phyloP scores from a whole-genome alignment of 2,888 invertebrate genomes.

The Pachymerium ferrugineum region DNA sequence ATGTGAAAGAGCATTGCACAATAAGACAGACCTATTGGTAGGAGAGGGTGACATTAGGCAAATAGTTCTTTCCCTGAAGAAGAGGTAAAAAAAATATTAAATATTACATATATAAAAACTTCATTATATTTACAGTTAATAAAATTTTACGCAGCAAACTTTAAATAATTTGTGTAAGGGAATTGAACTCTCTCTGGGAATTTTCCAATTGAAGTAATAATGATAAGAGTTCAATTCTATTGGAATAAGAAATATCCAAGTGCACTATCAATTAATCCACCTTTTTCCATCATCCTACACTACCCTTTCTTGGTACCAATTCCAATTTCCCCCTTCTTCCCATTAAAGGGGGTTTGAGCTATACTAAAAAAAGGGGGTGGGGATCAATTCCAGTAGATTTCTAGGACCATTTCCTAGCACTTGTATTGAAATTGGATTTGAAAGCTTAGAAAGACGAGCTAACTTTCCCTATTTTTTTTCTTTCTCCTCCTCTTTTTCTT shows the following conservation, averaged over 20 bases:
- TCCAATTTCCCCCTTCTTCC: slow-evolving; percentile 17
- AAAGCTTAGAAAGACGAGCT: slow-evolving; percentile 24
- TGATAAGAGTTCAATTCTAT: slow-evolving; percentile 2
- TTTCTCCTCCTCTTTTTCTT: too few species aligned
- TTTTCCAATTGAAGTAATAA: not conserved
- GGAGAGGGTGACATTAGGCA: not conserved
- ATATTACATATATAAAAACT: too few species aligned
- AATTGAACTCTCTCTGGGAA: too few species aligned
- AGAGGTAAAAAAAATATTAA: too few species aligned
- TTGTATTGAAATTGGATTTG: slow-evolving; percentile 27
- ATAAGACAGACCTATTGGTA: not conserved
- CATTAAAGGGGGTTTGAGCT: slow-evolving; percentile 20
- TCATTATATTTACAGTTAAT: too few species aligned
- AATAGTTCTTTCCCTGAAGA: not conserved
- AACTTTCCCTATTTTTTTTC: slow-evolving; percentile 16
- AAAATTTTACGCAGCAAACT: too few species aligned
- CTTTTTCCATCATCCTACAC: slow-evolving; percentile 1
- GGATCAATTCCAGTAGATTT: slow-evolving; percentile 27
- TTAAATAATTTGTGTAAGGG: too few species aligned
- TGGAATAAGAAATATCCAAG: not conserved
- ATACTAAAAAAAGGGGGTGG: slow-evolving; percentile 27
- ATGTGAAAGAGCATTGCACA: slow-evolving; percentile 6
- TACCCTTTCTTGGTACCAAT: slow-evolving; percentile 19
- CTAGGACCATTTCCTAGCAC: slow-evolving; percentile 24
- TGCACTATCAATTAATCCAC: not conserved